Percentiles rank a stretch among this genome's conserved stretches.
Evolutionary conservation across 2,797 vertebrate species (phyloP).

Genomic region (Lepilemur septentrionalis): DNA sequence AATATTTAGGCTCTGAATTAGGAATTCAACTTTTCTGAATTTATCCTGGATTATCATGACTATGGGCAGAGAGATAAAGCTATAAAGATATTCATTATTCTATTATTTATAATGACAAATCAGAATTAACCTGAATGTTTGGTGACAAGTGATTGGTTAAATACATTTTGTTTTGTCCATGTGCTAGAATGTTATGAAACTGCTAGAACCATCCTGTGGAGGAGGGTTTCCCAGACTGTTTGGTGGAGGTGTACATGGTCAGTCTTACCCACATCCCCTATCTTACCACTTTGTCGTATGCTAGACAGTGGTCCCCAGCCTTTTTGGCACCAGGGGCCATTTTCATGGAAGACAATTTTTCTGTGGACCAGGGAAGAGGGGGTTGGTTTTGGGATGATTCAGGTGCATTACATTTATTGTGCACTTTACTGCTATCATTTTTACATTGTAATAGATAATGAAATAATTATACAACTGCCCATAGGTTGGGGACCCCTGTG

Average conservation of each 20-base stretch:
- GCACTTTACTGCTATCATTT: too few relatives aligned
- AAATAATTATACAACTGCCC: too few relatives aligned
- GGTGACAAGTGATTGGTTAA: not conserved
- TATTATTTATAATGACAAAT: not conserved
- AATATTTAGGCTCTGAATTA: not conserved
- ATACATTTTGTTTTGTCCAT: not conserved
- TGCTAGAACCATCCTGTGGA: not conserved
- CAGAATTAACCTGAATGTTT: not conserved
- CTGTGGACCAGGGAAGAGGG: too few relatives aligned
- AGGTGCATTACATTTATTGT: too few relatives aligned
- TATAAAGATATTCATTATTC: not conserved
- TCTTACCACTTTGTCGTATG: not conserved
- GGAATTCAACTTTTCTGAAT: not conserved
- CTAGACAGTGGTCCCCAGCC: too few relatives aligned
- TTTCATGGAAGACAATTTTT: too few relatives aligned
- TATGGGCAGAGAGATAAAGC: not conserved
- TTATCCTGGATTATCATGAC: not conserved
- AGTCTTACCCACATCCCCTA: not conserved
- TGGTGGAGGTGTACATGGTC: not conserved
- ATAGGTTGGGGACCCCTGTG: too few relatives aligned
- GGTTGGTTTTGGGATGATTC: too few relatives aligned
- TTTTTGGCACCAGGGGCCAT: too few relatives aligned
- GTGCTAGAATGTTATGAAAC: not conserved
- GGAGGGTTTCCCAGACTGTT: not conserved
- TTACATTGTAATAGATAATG: too few relatives aligned